Evolutionary conservation across 2,797 vertebrate species (phyloP).

Genomic region (Telmatherina bonti): DNA sequence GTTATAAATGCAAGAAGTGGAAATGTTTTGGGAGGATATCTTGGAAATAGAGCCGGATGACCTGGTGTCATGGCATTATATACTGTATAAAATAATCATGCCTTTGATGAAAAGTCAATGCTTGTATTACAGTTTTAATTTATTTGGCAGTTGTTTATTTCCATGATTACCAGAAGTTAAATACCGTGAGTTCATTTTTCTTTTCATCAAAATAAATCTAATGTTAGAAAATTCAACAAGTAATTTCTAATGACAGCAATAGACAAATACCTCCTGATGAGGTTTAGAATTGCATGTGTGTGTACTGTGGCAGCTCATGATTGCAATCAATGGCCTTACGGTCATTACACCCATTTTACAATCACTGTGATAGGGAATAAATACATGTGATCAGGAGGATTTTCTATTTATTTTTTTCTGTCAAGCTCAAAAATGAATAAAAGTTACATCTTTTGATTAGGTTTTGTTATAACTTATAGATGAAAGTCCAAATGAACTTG

Average conservation of each 20-base stretch:
- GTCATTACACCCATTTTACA: constrained; percentile 67
- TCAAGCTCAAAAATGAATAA: not conserved
- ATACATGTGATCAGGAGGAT: not conserved
- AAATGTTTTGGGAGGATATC: no score
- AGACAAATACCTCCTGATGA: not conserved
- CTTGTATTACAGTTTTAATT: not conserved
- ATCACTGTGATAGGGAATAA: constrained; percentile 24
- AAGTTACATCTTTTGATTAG: not conserved
- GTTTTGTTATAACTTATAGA: not conserved
- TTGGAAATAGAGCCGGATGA: not conserved
- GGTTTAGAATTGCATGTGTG: not conserved
- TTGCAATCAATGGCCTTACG: constrained; percentile 38
- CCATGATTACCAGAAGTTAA: not conserved
- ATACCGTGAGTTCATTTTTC: not conserved
- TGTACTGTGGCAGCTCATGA: not conserved
- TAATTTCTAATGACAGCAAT: not conserved
- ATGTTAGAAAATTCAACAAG: not conserved
- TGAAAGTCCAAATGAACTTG: not conserved
- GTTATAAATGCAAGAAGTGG: no score
- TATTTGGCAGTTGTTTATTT: not conserved
- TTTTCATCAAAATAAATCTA: not conserved
- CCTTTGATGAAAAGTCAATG: not conserved
- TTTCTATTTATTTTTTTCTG: no score
- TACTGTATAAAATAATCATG: not conserved
- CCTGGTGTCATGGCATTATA: not conserved